These are phyloP conservation scores for Podabrus alpinus DNA, from an alignment of 2,888 invertebrate species.

Conservation along the genomic window DNA sequence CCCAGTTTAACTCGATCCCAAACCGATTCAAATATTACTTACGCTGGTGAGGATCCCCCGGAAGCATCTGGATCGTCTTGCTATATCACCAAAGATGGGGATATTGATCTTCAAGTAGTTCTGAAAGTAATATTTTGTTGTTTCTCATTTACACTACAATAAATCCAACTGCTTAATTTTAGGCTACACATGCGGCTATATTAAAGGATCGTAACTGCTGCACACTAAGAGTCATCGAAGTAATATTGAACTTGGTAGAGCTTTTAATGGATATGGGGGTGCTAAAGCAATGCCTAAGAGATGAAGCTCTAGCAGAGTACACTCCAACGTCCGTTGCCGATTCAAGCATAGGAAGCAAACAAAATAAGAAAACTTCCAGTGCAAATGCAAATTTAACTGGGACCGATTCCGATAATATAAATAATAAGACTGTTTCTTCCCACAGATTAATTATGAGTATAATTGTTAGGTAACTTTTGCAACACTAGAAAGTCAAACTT, in stretches of 20 bases:
- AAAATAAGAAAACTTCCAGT: conserved; percentile 38
- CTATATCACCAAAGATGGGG: conserved; percentile 94
- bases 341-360: conserved; percentile 38
- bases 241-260: conserved; percentile 89
- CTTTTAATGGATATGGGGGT: conserved; percentile 89
- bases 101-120: conserved; percentile 88
- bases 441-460: conserved; percentile 78
- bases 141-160: background rate
- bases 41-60: conserved; percentile 81
- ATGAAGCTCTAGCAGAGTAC: conserved; percentile 54
- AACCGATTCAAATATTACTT: conserved; percentile 91
- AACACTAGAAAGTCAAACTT: background rate
- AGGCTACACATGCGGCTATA: conserved; percentile 87
- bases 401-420: conserved; percentile 57
- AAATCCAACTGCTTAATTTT: conserved; percentile 35
- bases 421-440: conserved; percentile 61
- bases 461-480: conserved; percentile 58
- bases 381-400: conserved; percentile 36
- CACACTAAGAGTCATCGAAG: conserved; percentile 88
- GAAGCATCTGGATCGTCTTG: conserved; percentile 87
- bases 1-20: conserved; percentile 81
- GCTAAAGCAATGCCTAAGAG: conserved; percentile 62
- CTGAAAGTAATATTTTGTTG: conserved; percentile 64
- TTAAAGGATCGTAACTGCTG: conserved; percentile 83
- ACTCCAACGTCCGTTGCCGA: conserved; percentile 28